Percentiles rank a stretch among this genome's conserved stretches.
phyloP scores from a whole-genome alignment of 2,113 vertebrate genomes.

The Beaufortia kweichowensis region DNA sequence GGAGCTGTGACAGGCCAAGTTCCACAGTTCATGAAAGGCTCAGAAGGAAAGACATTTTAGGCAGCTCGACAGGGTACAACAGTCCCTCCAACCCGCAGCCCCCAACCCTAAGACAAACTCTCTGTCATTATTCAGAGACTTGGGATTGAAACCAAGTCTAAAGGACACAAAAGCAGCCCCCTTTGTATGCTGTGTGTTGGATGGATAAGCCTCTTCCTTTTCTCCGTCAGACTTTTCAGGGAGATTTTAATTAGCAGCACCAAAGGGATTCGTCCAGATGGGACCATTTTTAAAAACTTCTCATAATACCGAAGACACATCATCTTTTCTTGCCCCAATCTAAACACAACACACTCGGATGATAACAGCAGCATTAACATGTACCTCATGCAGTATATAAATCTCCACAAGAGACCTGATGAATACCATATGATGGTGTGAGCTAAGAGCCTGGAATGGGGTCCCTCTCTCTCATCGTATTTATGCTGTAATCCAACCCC shows the following conservation, averaged over 20 bases:
- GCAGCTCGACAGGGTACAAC: slow-evolving; percentile 38
- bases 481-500: slow-evolving; percentile 54
- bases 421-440: slow-evolving; percentile 52
- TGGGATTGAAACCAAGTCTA: slow-evolving; percentile 40
- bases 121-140: slow-evolving; percentile 33
- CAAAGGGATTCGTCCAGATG: slow-evolving; percentile 49
- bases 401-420: slow-evolving; percentile 51
- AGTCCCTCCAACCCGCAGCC: slow-evolving; percentile 21
- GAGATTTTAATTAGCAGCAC: slow-evolving; percentile 46
- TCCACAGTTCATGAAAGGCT: slow-evolving; percentile 29
- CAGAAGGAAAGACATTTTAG: slow-evolving; percentile 20
- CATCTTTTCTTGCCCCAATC: slow-evolving; percentile 42
- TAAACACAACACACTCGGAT: slow-evolving; percentile 50
- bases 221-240: slow-evolving; percentile 18
- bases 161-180: slow-evolving; percentile 41
- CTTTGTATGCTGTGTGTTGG: slow-evolving; percentile 25
- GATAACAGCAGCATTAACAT: slow-evolving; percentile 43
- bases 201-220: slow-evolving; percentile 1
- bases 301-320: slow-evolving; percentile 43
- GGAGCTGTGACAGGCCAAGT: slow-evolving; percentile 56
- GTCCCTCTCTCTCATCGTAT: slow-evolving; percentile 40
- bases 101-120: slow-evolving; percentile 25
- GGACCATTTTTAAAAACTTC: slow-evolving; percentile 39
- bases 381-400: slow-evolving; percentile 25
- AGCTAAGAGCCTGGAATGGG: slow-evolving; percentile 27